Percentiles rank a stretch among this genome's conserved stretches.
phyloP scores from a whole-genome alignment of 2,113 vertebrate genomes.

The Planiliza haematocheilus region DNA sequence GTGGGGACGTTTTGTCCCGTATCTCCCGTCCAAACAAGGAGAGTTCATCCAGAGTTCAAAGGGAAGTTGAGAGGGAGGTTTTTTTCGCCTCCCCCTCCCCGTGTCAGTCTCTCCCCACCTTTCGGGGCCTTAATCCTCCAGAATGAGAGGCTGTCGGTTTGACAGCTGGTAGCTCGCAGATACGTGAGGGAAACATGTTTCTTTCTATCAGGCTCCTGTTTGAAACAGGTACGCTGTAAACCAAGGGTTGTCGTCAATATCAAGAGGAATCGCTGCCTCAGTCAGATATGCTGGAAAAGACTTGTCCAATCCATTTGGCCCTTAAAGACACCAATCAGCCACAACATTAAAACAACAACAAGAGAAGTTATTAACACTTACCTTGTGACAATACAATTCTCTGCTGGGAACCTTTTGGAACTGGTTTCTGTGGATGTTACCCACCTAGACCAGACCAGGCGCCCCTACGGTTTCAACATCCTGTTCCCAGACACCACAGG shows the following conservation, averaged over 20 bases:
- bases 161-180: constrained; percentile 56
- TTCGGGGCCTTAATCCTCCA: constrained; percentile 35
- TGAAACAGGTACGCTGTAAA: constrained; percentile 35
- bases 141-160: constrained; percentile 44
- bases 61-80: constrained; percentile 53
- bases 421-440: too few species aligned
- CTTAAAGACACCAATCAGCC: too few species aligned
- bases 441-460: too few species aligned
- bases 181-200: constrained; percentile 8
- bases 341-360: too few species aligned
- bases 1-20: constrained; percentile 42
- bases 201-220: constrained; percentile 13
- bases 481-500: too few species aligned
- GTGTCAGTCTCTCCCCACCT: constrained; percentile 54
- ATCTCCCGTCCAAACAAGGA: constrained; percentile 51
- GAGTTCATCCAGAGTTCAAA: constrained; percentile 75
- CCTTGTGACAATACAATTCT: too few species aligned
- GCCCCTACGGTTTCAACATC: too few species aligned
- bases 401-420: too few species aligned
- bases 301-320: too few species aligned
- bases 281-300: background rate
- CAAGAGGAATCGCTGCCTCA: constrained; percentile 37
- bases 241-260: constrained; percentile 33
- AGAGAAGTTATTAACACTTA: too few species aligned
- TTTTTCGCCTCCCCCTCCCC: constrained; percentile 5